Evolutionary conservation across 2,888 invertebrate genomes (phyloP).

Genomic region (Euspilapteryx auroguttella): DNA sequence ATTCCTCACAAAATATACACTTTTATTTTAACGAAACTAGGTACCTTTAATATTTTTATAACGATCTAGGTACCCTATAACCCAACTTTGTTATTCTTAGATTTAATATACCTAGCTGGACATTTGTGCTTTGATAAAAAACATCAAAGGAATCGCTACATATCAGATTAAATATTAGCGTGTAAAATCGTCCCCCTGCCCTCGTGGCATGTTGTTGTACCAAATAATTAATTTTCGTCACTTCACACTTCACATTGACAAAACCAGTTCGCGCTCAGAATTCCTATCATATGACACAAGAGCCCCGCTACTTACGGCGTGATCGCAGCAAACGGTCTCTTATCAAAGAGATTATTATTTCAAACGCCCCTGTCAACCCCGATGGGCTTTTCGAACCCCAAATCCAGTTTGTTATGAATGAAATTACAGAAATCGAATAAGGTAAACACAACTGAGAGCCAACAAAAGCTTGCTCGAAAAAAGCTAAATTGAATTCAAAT

Average conservation of each 20-base stretch:
- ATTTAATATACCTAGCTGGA: too few species aligned
- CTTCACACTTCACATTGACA: slow-evolving; percentile 58
- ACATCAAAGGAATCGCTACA: slow-evolving; percentile 3
- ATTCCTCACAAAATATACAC: too few species aligned
- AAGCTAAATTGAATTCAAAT: slow-evolving; percentile 62
- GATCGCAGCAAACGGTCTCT: slow-evolving; percentile 36
- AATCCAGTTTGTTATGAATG: slow-evolving; percentile 63
- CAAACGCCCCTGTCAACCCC: slow-evolving; percentile 59
- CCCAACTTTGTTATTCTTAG: too few species aligned
- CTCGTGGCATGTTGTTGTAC: slow-evolving; percentile 39
- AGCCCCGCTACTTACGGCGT: slow-evolving; percentile 37
- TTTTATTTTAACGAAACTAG: too few species aligned
- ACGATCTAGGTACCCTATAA: too few species aligned
- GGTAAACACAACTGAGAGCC: slow-evolving; percentile 59
- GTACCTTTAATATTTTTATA: too few species aligned
- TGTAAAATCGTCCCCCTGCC: too few species aligned
- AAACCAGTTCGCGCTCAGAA: too few species aligned
- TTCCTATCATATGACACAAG: too few species aligned
- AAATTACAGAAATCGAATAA: slow-evolving; percentile 63
- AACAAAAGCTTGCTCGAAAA: slow-evolving; percentile 59
- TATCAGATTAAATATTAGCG: too few species aligned
- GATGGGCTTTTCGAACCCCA: slow-evolving; percentile 54
- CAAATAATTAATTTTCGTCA: slow-evolving; percentile 58
- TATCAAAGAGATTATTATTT: slow-evolving; percentile 62
- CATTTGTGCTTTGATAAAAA: too few species aligned